Evolutionary conservation across 2,113 vertebrate genomes (phyloP).

Genomic region (Halichoeres trimaculatus): DNA sequence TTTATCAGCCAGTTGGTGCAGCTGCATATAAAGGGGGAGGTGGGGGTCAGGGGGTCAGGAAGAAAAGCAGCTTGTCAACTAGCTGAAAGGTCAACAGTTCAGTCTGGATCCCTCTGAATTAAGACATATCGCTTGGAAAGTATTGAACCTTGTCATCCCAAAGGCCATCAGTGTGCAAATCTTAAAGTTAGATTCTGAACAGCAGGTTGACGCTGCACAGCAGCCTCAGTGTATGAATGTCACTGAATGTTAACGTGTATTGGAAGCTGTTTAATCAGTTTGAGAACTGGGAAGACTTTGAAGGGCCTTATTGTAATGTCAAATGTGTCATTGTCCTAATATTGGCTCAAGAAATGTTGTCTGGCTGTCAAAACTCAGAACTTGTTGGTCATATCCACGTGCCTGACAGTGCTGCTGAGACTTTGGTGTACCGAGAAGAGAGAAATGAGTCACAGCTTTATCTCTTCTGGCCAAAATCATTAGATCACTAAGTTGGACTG

Average conservation of each 20-base stretch:
- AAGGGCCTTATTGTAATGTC: no score
- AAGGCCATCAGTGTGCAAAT: not conserved
- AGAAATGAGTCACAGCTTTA: no score
- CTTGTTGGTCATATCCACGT: no score
- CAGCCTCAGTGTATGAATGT: not conserved
- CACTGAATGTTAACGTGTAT: not conserved
- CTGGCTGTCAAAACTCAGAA: no score
- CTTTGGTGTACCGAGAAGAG: no score
- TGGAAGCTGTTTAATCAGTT: not conserved
- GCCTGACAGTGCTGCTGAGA: no score
- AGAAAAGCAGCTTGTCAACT: not conserved
- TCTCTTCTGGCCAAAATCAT: no score
- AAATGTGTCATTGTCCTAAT: not conserved
- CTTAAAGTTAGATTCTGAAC: not conserved
- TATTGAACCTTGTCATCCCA: not conserved
- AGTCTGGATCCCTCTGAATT: not conserved
- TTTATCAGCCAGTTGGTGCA: not conserved
- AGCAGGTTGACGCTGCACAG: not conserved
- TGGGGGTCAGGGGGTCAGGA: not conserved
- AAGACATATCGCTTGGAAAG: not conserved
- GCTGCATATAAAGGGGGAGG: not conserved
- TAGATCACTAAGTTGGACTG: no score
- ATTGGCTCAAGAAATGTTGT: not conserved
- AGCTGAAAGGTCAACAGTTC: not conserved
- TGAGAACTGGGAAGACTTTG: not conserved